phyloP scores from a whole-genome alignment of 2,888 invertebrate genomes.

The Salticus scenicus region DNA sequence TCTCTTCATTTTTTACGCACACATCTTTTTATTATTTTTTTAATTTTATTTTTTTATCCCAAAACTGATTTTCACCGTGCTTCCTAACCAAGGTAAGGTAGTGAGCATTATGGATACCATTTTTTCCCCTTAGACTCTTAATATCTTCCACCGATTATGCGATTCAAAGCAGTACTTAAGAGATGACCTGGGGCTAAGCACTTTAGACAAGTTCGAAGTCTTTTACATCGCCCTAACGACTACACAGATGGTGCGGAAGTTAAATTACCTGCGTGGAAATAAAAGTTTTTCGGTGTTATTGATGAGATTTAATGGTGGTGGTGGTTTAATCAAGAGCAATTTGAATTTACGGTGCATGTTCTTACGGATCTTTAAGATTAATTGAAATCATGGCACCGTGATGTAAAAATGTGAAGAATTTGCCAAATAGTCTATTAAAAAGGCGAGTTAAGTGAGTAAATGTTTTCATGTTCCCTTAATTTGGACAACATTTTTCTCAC shows the following conservation, averaged over 20 bases:
- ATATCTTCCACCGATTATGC: slow-evolving; percentile 29
- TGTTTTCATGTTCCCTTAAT: too few species aligned
- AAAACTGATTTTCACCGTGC: neutral
- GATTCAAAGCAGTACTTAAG: slow-evolving; percentile 23
- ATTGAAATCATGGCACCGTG: too few species aligned
- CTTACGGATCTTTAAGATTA: neutral
- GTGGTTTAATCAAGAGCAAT: slow-evolving; percentile 6
- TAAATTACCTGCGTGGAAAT: neutral
- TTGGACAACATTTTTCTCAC: too few species aligned
- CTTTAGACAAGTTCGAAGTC: neutral
- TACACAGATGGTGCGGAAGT: slow-evolving; percentile 5
- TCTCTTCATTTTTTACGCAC: slow-evolving; percentile 2
- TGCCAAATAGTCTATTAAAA: too few species aligned
- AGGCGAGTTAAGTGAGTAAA: too few species aligned
- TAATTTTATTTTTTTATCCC: neutral
- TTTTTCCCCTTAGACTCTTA: neutral
- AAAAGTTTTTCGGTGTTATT: neutral
- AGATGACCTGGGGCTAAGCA: slow-evolving; percentile 2
- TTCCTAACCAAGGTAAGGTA: neutral
- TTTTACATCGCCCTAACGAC: neutral
- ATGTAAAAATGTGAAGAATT: too few species aligned
- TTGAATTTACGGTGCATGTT: neutral
- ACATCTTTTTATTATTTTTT: too few species aligned
- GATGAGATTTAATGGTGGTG: neutral
- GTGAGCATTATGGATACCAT: slow-evolving; percentile 16